Evolutionary conservation across 2,888 invertebrate species (phyloP), one percentile per base, ranked within the genome.

Genomic region (Caenorhabditis sinica): DNA sequence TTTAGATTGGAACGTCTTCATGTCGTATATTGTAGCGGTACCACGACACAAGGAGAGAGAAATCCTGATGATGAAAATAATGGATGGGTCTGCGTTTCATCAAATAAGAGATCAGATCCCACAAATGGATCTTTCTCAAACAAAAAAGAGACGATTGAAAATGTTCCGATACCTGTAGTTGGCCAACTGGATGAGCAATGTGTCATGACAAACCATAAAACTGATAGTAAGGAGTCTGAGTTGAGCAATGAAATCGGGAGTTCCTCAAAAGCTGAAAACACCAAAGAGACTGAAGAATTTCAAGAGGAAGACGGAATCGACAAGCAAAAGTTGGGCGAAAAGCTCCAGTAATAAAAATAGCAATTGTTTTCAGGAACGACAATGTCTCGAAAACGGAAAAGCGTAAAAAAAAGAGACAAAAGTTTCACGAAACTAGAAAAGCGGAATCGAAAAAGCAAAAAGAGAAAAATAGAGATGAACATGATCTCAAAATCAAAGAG

Each of bases 51-150:
- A 40, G 9, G 8, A 60, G 15, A 72, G 36, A 36, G 61, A 65
- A 8, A 56, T 4, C 30, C 65, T 11, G 5, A 15, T 6, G 58
- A 75, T 3, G 8, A 65, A 0, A 15, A 65, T 6, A 58, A 58
- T n/a, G 45, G 58, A 15, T 75, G 75, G 75, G 66, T 63, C 28
- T 56, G 43, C 6, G 36, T 65, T 17, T 40, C 53, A 9, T 3
- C 58, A 2, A 75, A 66, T 17, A 75, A 66, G 43, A 30, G 28
- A 13, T 17, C 15, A 8, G 25, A n/a, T 2, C 23, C 23, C 13
- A n/a, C 63, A 2, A 72, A 40, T 25, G 40, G 11, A 25, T 11
- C 6, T 1, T 43, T 66, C 8, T 53, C 40, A 1, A 60, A 63
- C 33, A 28, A 23, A n/a, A 11, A 25, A 0, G 20, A 63, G n/a